Evolutionary conservation across 2,888 invertebrate genomes (phyloP).

Genomic region (Rapana venosa): DNA sequence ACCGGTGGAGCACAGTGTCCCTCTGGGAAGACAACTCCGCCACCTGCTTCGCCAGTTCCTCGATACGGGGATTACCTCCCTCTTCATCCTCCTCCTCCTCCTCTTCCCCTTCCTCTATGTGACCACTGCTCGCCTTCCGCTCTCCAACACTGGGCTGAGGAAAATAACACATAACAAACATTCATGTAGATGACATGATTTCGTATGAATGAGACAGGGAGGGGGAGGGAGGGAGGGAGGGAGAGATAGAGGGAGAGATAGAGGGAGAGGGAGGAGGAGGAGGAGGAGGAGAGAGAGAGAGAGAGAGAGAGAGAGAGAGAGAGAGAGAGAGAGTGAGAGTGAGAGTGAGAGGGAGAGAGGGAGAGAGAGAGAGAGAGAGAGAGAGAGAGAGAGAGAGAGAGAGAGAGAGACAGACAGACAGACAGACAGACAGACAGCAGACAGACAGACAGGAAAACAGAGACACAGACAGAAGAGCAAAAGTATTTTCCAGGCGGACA

Average conservation of each 20-base stretch:
- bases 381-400: background rate
- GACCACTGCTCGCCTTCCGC: background rate
- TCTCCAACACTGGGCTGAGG: slow-evolving; percentile 14
- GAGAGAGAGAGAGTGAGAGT: background rate
- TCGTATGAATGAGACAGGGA: no score
- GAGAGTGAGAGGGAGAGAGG: background rate
- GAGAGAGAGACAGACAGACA: background rate
- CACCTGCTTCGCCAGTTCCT: slow-evolving; percentile 40
- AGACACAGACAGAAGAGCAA: background rate
- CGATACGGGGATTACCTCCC: background rate
- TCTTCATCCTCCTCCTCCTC: background rate
- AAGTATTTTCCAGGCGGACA: no score
- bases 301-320: background rate
- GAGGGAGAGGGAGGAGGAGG: background rate
- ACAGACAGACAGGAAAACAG: background rate
- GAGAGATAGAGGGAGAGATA: background rate
- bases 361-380: background rate
- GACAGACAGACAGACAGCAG: background rate
- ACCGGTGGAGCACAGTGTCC: background rate
- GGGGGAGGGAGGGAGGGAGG: background rate
- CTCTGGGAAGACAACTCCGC: slow-evolving; percentile 36
- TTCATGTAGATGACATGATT: background rate
- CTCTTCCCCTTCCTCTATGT: background rate
- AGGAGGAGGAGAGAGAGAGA: background rate
- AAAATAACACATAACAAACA: background rate